Percentiles rank a stretch among this genome's conserved stretches.
Conservation (phyloP, 2,888 invertebrate genomes). For the Erynnis tages region DNA sequence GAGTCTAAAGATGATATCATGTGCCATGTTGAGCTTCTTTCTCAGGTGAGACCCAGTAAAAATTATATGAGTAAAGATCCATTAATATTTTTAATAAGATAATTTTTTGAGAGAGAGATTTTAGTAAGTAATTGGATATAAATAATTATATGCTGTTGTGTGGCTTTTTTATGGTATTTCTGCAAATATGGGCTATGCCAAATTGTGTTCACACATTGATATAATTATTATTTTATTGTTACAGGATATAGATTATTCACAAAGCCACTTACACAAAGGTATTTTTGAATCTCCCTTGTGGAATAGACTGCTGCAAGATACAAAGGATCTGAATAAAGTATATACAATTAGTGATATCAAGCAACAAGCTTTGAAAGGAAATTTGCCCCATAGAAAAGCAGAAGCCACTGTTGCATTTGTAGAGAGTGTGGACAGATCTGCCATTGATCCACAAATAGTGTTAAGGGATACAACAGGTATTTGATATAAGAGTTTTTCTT, state of each 20-base stretch:
- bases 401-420: slow-evolving; percentile 64
- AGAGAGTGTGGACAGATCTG: slow-evolving; percentile 69
- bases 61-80: neutral
- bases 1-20: slow-evolving; percentile 59
- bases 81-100: neutral
- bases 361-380: slow-evolving; percentile 58
- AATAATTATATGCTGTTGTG: too few species aligned
- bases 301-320: slow-evolving; percentile 54
- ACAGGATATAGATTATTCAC: slow-evolving; percentile 67
- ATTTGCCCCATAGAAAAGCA: slow-evolving; percentile 60
- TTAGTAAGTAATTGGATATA: too few species aligned
- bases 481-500: neutral
- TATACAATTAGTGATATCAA: slow-evolving; percentile 65
- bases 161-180: too few species aligned
- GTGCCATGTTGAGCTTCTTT: slow-evolving; percentile 64
- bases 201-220: too few species aligned
- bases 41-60: slow-evolving; percentile 55
- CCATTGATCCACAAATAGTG: slow-evolving; percentile 63
- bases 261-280: slow-evolving; percentile 52
- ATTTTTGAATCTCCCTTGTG: slow-evolving; percentile 67
- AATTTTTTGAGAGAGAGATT: too few species aligned
- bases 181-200: too few species aligned
- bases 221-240: slow-evolving; percentile 21
- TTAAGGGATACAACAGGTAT: slow-evolving; percentile 65
- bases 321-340: slow-evolving; percentile 47